Evolutionary conservation across 2,797 vertebrate genomes (phyloP), one percentile per base, ranked within the genome.

Genomic region (Fringilla coelebs): DNA sequence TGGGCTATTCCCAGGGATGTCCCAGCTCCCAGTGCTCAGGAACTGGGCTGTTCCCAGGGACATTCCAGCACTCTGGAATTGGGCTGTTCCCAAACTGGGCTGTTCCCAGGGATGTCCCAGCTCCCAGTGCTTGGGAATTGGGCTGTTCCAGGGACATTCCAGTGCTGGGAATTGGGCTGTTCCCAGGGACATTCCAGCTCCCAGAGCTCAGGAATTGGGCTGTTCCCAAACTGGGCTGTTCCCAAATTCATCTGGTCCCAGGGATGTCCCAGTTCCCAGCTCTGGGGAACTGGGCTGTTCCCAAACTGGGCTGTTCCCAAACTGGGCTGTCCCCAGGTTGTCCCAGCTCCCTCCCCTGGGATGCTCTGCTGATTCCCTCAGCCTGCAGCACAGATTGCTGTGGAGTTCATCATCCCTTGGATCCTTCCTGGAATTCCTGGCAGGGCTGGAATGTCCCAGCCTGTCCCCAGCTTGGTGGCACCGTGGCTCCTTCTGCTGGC

Each of bases 381-480:
- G 34, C 28, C 38, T 11, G 17, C 45, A 4, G n/a, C 6, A 2
- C 0, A 19, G 40, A 1, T 19, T 32, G 7, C 45, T 20, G 0
- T 2, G 29, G 18, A 2, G 25, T 13, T 36, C 13, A 2, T 9
- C 21, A 5, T 20, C 58, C 2, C 2, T 9, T 1, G 9, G 28
- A 6, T 28, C 7, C 2, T 14, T 12, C n/a, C 72, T 9, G 0
- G 18, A 5, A 17, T 25, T 32, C 22, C 51, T 7, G 45, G 36
- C 13, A 22, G 48, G 66, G 38, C n/a, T 18, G 8, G 2, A 10
- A 21, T 43, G 4, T 22, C 58, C 5, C 34, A 8, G 5, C 2
- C 2, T 2, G n/a, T 6, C 34, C 65, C 55, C 22, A 16, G n/a
- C 57, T 4, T 9, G 51, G 38, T 10, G 88, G 29, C 57, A 1